phyloP scores from a whole-genome alignment of 37 sponge, comb jelly and placozoan species.

The Mnemiopsis leidyi region DNA sequence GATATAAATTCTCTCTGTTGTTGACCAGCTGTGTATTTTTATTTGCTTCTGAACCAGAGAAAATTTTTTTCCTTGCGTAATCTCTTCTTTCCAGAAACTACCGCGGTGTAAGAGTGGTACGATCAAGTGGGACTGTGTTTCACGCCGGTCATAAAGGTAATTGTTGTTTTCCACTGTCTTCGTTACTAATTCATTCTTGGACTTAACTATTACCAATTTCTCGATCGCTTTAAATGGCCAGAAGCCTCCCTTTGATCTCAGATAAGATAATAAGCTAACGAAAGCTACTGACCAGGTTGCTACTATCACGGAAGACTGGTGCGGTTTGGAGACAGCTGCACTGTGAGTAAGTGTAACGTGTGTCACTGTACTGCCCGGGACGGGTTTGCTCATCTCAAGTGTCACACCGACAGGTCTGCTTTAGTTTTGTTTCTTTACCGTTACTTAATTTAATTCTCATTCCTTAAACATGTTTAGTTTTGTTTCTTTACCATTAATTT shows the following conservation, averaged over 20 bases:
- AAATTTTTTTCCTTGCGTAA: too few species aligned
- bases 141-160: background rate
- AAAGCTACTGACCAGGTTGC: too few species aligned
- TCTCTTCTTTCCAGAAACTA: background rate
- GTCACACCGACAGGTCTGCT: background rate
- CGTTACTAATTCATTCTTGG: background rate
- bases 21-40: too few species aligned
- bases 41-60: too few species aligned
- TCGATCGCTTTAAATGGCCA: too few species aligned
- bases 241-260: too few species aligned
- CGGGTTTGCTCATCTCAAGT: constrained; percentile 8
- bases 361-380: background rate
- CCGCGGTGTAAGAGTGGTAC: background rate
- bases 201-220: too few species aligned
- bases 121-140: background rate
- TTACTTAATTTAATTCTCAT: background rate
- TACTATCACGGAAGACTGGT: background rate
- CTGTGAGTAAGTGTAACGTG: background rate
- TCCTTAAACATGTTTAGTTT: too few species aligned
- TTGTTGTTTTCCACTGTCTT: background rate
- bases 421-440: too few species aligned
- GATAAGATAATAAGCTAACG: too few species aligned
- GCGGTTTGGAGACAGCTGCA: background rate
- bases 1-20: too few species aligned
- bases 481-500: too few species aligned